Evolutionary conservation across 2,797 vertebrate genomes (phyloP).

Genomic region (Tapera naevia): DNA sequence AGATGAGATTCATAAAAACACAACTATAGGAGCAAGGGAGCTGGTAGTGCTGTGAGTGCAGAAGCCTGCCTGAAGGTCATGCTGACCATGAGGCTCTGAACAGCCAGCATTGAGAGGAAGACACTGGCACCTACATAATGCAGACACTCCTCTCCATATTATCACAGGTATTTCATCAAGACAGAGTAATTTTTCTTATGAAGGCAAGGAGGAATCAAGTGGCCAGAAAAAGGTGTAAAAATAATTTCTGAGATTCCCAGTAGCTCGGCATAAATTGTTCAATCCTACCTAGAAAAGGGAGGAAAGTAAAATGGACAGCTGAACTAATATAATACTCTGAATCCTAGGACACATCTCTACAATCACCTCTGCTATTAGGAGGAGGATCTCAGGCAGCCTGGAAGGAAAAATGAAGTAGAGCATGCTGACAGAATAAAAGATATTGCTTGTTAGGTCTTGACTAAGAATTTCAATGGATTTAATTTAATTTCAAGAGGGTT

Average conservation of each 20-base stretch:
- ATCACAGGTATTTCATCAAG: background rate
- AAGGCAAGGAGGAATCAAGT: background rate
- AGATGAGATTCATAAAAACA: background rate
- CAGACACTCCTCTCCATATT: accelerated
- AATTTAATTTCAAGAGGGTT: constrained; percentile 63
- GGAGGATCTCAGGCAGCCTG: background rate
- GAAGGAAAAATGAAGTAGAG: background rate
- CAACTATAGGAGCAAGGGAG: accelerated
- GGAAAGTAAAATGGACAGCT: background rate
- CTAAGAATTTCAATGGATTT: constrained; percentile 36
- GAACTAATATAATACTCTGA: background rate
- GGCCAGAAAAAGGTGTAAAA: background rate
- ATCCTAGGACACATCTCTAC: background rate
- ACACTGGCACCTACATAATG: background rate
- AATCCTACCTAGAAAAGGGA: background rate
- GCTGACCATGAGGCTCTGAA: background rate
- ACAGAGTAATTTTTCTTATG: background rate
- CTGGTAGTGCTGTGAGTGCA: background rate
- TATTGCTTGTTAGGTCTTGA: background rate
- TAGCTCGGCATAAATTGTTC: background rate
- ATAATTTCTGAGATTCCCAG: background rate
- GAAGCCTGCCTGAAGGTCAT: background rate
- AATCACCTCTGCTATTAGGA: background rate
- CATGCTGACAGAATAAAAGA: constrained; percentile 14
- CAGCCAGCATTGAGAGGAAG: background rate